Conservation (phyloP, 2,113 vertebrate genomes). For the Nesospiza acunhae region DNA sequence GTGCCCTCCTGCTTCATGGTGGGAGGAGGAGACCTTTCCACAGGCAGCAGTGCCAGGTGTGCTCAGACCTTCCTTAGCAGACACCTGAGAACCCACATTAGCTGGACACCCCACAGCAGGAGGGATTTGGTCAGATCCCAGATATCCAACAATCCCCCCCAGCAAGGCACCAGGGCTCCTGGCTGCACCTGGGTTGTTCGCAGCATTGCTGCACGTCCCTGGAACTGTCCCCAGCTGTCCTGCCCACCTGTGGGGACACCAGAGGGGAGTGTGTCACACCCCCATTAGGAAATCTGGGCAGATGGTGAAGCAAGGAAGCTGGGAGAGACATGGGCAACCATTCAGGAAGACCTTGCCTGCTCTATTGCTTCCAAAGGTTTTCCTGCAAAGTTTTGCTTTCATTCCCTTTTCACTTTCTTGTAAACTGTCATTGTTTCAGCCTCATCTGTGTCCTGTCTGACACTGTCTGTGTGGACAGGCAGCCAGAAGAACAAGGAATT, state of each 20-base stretch:
- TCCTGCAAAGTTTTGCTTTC: conserved; percentile 67
- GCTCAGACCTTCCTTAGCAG: neutral
- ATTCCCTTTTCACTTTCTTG: neutral
- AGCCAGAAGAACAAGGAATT: neutral
- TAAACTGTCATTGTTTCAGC: neutral
- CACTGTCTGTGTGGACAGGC: neutral
- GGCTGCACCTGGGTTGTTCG: neutral
- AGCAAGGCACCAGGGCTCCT: neutral
- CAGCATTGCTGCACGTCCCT: neutral
- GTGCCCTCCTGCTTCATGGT: neutral
- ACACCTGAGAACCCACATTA: rapidly evolving
- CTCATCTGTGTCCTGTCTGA: neutral
- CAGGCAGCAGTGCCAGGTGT: neutral
- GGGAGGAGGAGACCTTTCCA: neutral
- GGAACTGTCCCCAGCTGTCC: neutral
- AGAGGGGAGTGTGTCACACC: neutral
- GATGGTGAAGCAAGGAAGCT: neutral
- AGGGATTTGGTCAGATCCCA: neutral
- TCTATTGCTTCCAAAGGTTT: conserved; percentile 75
- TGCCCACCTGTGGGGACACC: neutral
- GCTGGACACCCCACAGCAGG: neutral
- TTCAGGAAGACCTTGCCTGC: conserved; percentile 70
- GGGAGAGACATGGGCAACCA: conserved; percentile 43
- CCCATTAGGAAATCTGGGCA: neutral
- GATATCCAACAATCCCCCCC: neutral